Evolutionary conservation across 2,888 invertebrate genomes (phyloP), one percentile per base, ranked within the genome.

Genomic region (Nemapogon koenigi): DNA sequence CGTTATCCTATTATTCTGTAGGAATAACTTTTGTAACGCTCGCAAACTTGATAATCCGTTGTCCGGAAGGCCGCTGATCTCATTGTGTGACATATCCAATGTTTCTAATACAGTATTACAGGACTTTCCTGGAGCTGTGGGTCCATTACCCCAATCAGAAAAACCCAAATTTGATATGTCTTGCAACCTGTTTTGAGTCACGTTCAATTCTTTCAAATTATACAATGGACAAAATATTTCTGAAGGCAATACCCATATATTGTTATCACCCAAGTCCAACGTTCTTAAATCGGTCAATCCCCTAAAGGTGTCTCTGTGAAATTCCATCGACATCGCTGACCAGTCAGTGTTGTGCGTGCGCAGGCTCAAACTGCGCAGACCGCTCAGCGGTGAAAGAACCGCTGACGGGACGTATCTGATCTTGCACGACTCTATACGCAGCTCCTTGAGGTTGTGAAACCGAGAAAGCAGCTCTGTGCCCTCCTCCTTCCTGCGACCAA

Each of bases 261-360:
- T 89, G 60, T 90, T 90, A 53, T 87, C 87, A 22, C 85, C 86
- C 41, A 91, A 75, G 66, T 90, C 87, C 48, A 90, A 76, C 47
- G 71, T 80, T 49, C 86, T 80, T 28, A 90, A 70, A 53, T 86
- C 85, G 15, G 83, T 81, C 38, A 90, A 73, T 7, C 88, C 84
- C 44, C 87, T 76, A 43, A 91, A 84, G 42, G 88, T 86, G 53
- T 88, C 88, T 28, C 85, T 78, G 52, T 87, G 85, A 43, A 90
- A 79, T 50, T 90, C 89, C 70, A 90, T 80, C 16, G 87, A 87
- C 85, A 89, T 87, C 14, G 88, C 85, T 10, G 89, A 87, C 89
- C 90, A 90, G 55, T 90, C 89, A 17, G 87, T 86, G 59, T 90
- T 90, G 58, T 87, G 88, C 13, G 90, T 90, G 33, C 88, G 82